These are phyloP conservation scores for Knipowitschia caucasica DNA, from an alignment of 2,797 vertebrate genomes.

Conservation along the genomic window DNA sequence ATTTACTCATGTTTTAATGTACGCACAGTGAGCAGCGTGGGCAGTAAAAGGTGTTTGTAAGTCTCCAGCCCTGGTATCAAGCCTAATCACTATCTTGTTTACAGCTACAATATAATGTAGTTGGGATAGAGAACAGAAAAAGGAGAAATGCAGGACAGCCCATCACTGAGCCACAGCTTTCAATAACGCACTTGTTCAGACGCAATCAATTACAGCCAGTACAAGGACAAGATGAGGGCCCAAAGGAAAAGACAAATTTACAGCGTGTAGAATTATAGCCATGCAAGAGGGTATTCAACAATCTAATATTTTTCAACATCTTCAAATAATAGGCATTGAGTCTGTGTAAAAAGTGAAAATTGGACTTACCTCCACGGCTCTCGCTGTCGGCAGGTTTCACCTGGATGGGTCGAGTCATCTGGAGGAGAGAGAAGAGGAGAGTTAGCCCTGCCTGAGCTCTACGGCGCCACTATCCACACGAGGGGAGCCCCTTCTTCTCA, in stretches of 20 bases:
- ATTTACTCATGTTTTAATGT: constrained; percentile 57
- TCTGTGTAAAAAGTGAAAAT: constrained; percentile 71
- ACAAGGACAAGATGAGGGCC: constrained; percentile 40
- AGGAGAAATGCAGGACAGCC: constrained; percentile 31
- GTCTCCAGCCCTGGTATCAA: constrained; percentile 47
- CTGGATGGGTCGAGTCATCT: constrained; percentile 99
- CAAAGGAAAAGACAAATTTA: constrained; percentile 15
- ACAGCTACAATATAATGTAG: constrained; percentile 67
- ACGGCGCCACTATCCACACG: constrained; percentile 40
- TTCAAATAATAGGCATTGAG: too few relatives aligned
- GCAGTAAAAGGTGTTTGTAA: constrained; percentile 37
- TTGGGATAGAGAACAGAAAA: constrained; percentile 58
- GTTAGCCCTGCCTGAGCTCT: constrained; percentile 52
- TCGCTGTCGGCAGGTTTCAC: constrained; percentile 99
- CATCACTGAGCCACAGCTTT: constrained; percentile 48
- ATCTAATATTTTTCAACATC: neutral
- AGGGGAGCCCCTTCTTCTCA: constrained; percentile 30
- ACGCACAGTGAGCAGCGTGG: constrained; percentile 50
- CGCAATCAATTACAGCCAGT: constrained; percentile 63
- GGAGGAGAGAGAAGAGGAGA: constrained; percentile 57
- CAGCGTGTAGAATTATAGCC: constrained; percentile 21
- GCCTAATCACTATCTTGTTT: constrained; percentile 77
- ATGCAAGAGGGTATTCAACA: constrained; percentile 20
- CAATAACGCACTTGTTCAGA: constrained; percentile 47
- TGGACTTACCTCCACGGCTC: constrained; percentile 97